Conservation (phyloP, 2,113 vertebrate species). For the Neogale vison region DNA sequence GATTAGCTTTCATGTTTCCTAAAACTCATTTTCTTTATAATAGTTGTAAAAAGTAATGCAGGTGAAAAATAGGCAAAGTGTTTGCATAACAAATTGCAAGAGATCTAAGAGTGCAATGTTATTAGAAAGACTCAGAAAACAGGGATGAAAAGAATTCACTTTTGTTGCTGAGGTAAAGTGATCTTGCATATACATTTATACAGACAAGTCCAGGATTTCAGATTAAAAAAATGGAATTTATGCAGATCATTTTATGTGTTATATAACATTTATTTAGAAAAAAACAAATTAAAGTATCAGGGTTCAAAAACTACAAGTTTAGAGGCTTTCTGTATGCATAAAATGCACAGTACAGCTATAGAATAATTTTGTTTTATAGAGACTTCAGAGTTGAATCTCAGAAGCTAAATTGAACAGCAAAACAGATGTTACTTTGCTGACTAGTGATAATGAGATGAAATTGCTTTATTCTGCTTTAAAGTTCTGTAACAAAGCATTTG, state of each 20-base stretch:
- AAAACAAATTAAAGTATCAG: not conserved
- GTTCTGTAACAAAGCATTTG: not conserved
- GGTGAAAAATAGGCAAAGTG: not conserved
- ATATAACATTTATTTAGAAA: not conserved
- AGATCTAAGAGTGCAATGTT: not conserved
- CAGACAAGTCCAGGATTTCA: not conserved
- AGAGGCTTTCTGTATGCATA: not conserved
- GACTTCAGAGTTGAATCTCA: not conserved
- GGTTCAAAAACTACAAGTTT: not conserved
- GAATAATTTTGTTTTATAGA: not conserved
- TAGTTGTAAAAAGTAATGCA: not conserved
- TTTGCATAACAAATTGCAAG: not conserved
- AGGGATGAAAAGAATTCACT: not conserved
- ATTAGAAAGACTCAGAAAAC: not conserved
- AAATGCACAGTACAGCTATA: not conserved
- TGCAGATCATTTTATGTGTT: not conserved
- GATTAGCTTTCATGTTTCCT: not conserved
- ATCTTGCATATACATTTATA: not conserved
- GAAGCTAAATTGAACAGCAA: not conserved
- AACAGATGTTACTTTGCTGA: not conserved
- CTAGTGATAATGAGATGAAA: not conserved
- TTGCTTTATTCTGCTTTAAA: not conserved
- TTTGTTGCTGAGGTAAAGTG: not conserved
- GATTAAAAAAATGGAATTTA: not conserved
- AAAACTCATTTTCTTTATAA: not conserved